Conservation (phyloP, 2,113 vertebrate genomes). For the Pardalotus punctatus region DNA sequence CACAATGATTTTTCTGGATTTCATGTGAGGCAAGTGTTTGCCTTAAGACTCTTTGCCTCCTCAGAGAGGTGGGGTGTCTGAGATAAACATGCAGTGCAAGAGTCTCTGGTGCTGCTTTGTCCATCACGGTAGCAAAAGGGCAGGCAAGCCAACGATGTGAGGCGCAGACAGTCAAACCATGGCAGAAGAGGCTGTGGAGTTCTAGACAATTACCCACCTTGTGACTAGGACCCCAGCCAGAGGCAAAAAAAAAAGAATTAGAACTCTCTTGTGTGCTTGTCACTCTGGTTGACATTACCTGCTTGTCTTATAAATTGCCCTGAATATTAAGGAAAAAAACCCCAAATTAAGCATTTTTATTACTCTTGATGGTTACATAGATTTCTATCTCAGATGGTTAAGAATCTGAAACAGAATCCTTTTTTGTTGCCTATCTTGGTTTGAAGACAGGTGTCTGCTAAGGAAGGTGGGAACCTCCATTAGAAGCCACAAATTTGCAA, state of each 20-base stretch:
- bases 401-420: not conserved
- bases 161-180: fast-evolving
- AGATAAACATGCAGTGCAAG: not conserved
- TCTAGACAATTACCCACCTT: not conserved
- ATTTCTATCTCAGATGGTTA: not conserved
- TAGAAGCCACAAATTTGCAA: too few species aligned
- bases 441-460: too few species aligned
- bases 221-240: not conserved
- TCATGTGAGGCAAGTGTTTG: not conserved
- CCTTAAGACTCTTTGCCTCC: not conserved
- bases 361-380: not conserved
- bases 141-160: not conserved
- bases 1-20: not conserved
- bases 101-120: not conserved
- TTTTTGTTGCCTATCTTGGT: not conserved
- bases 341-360: not conserved
- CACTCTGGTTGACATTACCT: not conserved
- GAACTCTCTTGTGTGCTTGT: not conserved
- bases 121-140: not conserved
- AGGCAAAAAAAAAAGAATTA: not conserved
- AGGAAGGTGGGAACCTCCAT: too few species aligned
- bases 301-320: not conserved
- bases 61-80: not conserved
- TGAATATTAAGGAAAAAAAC: not conserved
- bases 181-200: not conserved